Percentiles rank a stretch among this genome's conserved stretches.
These are phyloP conservation scores for Xiphorhynchus erythropygius DNA, from an alignment of 2,797 vertebrate species.

Conservation along the genomic window DNA sequence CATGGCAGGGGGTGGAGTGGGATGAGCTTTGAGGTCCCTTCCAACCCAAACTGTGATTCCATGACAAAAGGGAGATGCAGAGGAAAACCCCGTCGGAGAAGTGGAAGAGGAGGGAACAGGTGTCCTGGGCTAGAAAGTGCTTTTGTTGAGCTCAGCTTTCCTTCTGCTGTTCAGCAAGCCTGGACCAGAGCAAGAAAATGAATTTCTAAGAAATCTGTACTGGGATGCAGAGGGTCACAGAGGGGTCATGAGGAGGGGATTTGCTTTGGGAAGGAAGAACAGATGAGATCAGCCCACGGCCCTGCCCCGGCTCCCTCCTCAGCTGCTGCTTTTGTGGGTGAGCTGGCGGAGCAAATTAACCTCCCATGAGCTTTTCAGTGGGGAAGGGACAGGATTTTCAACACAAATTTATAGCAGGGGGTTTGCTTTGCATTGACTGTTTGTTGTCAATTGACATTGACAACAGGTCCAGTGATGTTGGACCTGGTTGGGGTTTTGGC, in stretches of 20 bases:
- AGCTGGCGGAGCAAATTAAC: not conserved
- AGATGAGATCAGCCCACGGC: not conserved
- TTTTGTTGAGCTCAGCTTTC: not conserved
- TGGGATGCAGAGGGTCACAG: not conserved
- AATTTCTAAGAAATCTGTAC: not conserved
- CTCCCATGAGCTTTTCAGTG: not conserved
- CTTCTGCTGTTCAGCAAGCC: not conserved
- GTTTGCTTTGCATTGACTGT: accelerated
- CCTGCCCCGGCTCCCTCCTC: not conserved
- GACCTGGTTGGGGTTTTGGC: not conserved
- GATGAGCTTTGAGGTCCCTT: not conserved
- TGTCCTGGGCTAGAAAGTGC: not conserved
- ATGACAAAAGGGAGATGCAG: not conserved
- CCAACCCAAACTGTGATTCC: not conserved
- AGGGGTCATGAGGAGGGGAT: not conserved
- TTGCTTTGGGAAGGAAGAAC: not conserved
- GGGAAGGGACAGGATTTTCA: not conserved
- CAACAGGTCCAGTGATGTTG: accelerated
- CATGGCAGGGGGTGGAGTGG: not conserved
- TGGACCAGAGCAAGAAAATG: not conserved
- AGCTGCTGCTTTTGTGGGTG: not conserved
- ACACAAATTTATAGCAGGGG: not conserved
- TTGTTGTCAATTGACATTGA: no score
- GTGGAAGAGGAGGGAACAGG: not conserved
- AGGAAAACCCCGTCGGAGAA: not conserved